Evolutionary conservation across 2,113 vertebrate species (phyloP).

Genomic region (human (Homo sapiens)): DNA sequence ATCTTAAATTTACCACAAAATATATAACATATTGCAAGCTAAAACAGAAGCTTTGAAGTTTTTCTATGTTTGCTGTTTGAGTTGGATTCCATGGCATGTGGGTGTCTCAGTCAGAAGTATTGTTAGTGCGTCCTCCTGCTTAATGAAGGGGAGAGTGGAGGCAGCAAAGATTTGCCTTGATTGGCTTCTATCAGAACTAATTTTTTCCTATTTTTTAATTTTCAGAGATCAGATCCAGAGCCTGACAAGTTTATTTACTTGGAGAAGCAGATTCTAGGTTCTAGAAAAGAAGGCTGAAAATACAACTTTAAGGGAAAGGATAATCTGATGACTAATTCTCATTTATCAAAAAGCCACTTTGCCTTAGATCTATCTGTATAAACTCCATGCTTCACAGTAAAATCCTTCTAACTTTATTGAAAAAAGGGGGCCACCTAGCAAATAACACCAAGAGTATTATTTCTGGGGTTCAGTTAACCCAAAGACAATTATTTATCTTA

Average conservation of each 20-base stretch:
- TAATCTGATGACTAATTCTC: neutral
- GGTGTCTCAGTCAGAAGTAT: neutral
- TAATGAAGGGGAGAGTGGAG: neutral
- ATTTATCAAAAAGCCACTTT: neutral
- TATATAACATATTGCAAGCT: neutral
- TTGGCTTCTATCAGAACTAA: neutral
- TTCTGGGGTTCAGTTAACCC: neutral
- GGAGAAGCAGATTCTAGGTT: neutral
- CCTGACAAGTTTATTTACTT: neutral
- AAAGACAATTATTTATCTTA: neutral
- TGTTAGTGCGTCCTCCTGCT: neutral
- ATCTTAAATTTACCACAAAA: neutral
- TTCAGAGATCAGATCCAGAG: neutral
- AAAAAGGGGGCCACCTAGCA: neutral
- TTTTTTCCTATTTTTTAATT: neutral
- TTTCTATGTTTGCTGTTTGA: neutral
- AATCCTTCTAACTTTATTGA: neutral
- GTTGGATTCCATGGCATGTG: neutral
- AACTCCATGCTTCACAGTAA: neutral
- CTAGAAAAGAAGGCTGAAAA: conserved; percentile 9
- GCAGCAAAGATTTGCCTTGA: neutral
- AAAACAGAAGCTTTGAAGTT: neutral
- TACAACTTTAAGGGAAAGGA: neutral
- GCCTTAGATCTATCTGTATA: neutral
- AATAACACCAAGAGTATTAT: neutral